Evolutionary conservation across 2,113 vertebrate genomes (phyloP).

Genomic region (Suncus etruscus): DNA sequence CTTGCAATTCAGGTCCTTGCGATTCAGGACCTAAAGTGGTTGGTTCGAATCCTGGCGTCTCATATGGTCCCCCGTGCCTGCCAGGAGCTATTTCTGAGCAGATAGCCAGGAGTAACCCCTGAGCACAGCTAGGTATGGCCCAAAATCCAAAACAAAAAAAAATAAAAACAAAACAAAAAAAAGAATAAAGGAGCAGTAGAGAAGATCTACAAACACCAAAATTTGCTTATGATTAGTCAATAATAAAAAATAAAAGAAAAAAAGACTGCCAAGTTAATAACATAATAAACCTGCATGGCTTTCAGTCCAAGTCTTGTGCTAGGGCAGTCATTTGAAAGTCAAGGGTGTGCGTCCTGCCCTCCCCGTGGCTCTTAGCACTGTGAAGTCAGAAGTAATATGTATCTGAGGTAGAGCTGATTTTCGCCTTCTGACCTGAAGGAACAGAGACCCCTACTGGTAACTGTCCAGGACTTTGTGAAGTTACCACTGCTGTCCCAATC

Average conservation of each 20-base stretch:
- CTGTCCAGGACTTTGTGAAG: background rate
- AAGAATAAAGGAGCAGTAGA: background rate
- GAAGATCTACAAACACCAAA: background rate
- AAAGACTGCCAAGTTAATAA: background rate
- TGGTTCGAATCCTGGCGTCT: too few species aligned
- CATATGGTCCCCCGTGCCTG: too few species aligned
- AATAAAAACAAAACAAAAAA: too few species aligned
- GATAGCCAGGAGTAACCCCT: too few species aligned
- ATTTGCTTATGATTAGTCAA: background rate
- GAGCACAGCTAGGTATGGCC: too few species aligned
- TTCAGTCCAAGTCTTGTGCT: background rate
- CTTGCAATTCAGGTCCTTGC: too few species aligned
- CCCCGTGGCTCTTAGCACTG: background rate
- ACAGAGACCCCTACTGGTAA: background rate
- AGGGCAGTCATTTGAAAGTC: background rate
- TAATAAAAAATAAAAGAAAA: background rate
- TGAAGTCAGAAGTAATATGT: background rate
- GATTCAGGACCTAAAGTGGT: too few species aligned
- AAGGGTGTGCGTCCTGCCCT: fast-evolving
- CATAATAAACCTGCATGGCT: background rate
- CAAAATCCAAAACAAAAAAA: too few species aligned
- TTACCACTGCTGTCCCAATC: too few species aligned
- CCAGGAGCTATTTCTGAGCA: too few species aligned
- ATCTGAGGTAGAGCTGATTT: background rate
- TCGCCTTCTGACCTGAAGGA: background rate